phyloP scores from a whole-genome alignment of 2,888 invertebrate genomes.

The Gari tellinella region DNA sequence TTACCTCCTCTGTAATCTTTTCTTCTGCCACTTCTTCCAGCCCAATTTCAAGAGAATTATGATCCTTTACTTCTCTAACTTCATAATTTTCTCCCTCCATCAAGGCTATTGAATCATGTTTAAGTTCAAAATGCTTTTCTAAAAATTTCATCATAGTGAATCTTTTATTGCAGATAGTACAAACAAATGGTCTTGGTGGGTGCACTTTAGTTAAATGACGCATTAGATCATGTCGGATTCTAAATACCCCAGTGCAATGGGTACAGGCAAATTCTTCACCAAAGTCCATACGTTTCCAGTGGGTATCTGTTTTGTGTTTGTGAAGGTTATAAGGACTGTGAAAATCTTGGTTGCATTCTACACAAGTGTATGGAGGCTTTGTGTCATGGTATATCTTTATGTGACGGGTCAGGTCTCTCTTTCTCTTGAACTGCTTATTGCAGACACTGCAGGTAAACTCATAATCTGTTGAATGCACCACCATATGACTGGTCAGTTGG shows the following conservation, averaged over 20 bases:
- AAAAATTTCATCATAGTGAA: conserved; percentile 54
- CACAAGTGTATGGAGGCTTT: conserved; percentile 55
- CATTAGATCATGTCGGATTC: conserved; percentile 32
- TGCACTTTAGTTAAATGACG: conserved; percentile 48
- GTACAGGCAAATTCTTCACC: conserved; percentile 32
- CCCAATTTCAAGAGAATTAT: neutral
- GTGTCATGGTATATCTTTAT: conserved; percentile 55
- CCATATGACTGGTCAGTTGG: conserved; percentile 57
- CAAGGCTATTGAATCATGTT: conserved; percentile 41
- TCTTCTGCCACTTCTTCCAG: neutral
- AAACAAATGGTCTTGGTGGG: conserved; percentile 48
- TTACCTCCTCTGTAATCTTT: neutral
- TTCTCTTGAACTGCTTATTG: conserved; percentile 51
- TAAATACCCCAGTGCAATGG: conserved; percentile 50
- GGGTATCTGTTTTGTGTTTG: conserved; percentile 45
- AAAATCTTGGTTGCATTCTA: conserved; percentile 52
- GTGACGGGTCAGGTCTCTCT: conserved; percentile 50
- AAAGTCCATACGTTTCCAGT: conserved; percentile 28
- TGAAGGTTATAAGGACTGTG: conserved; percentile 44
- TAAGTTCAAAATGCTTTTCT: conserved; percentile 50
- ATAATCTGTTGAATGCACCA: conserved; percentile 40
- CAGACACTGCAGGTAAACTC: conserved; percentile 48
- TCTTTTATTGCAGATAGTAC: conserved; percentile 36
- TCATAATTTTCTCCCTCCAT: conserved; percentile 37
- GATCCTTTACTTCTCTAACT: conserved; percentile 1